Evolutionary conservation across 2,797 vertebrate species (phyloP), one percentile per base, ranked within the genome.

Genomic region (Strix occidentalis): DNA sequence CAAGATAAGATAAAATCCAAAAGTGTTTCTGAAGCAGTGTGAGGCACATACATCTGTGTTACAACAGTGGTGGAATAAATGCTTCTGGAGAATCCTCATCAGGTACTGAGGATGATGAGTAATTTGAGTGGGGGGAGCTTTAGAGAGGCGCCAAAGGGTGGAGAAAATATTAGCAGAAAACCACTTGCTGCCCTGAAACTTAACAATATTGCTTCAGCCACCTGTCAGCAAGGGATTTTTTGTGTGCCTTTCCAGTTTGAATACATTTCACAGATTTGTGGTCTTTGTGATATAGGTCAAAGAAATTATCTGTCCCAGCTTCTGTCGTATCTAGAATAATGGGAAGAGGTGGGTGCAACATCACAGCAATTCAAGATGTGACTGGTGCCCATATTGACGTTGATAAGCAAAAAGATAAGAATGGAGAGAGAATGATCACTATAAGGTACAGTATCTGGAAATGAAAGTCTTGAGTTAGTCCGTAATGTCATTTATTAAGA

Each of bases 321-420:
- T 99, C 99, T 9, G 99, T 99, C 23, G 99, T 99, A 35, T 99
- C 99, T 92, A 98, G 99, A 95, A 99, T 99, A 98, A 99, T 99
- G 99, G 99, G 99, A 94, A 97, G 99, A 98, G 99, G 99, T 71
- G 99, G 99, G 91, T 99, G 99, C 97, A 99, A 99, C 98, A 99
- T 99, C 96, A 99, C 99, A 69, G 99, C 99, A 76, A 99, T 99
- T 97, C 99, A 99, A 95, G 99, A 99, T 90, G 99, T 99, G 96
- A 99, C 99, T 33, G 99, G 99, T 86, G 99, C 99, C 87, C 99
- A 99, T 97, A 99, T 99, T 94, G 99, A 99, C 7, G 99, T 99
- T 85, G 99, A 99, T 98, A 99, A 99, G 96, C 99, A 99, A 97
- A 99, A 99, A 97, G 99, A 99, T 98, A 99, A 99, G 97, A 99